These are phyloP conservation scores for Pecten maximus DNA, from an alignment of 2,888 invertebrate species.

Conservation along the genomic window DNA sequence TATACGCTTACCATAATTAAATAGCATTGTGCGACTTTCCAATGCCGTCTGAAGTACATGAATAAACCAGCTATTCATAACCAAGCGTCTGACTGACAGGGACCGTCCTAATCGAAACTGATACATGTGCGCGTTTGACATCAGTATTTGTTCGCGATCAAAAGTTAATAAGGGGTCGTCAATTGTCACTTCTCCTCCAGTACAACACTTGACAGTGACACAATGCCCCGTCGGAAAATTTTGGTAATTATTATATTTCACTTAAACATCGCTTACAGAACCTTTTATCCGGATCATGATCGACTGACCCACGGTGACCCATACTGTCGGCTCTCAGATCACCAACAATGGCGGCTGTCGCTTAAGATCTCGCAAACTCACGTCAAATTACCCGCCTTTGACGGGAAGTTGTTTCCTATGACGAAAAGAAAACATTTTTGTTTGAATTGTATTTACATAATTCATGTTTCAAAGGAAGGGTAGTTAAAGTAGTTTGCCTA, in stretches of 20 bases:
- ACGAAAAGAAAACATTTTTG: not conserved
- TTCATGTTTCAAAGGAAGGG: not conserved
- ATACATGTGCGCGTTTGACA: conserved; percentile 28
- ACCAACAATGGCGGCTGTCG: conserved; percentile 8
- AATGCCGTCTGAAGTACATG: not conserved
- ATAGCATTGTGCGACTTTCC: conserved; percentile 30
- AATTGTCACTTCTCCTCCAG: not conserved
- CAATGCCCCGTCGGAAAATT: conserved; percentile 5
- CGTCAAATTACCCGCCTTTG: conserved; percentile 20
- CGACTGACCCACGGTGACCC: not conserved
- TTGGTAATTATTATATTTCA: conserved; percentile 33
- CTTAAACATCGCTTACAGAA: not conserved
- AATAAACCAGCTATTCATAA: conserved; percentile 16
- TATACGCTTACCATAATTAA: conserved; percentile 28
- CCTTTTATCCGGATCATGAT: not conserved
- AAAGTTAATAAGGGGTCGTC: conserved; percentile 33
- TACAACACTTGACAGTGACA: not conserved
- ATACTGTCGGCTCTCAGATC: not conserved
- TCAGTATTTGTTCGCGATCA: conserved; percentile 25
- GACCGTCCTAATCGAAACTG: conserved; percentile 20
- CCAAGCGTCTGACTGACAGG: conserved; percentile 3
- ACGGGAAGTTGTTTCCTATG: not conserved
- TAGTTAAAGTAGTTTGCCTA: conserved; percentile 11
- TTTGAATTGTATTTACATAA: conserved; percentile 27
- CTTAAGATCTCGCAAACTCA: not conserved